phyloP scores from a whole-genome alignment of 2,888 invertebrate species.

The Phaonia tiefii region DNA sequence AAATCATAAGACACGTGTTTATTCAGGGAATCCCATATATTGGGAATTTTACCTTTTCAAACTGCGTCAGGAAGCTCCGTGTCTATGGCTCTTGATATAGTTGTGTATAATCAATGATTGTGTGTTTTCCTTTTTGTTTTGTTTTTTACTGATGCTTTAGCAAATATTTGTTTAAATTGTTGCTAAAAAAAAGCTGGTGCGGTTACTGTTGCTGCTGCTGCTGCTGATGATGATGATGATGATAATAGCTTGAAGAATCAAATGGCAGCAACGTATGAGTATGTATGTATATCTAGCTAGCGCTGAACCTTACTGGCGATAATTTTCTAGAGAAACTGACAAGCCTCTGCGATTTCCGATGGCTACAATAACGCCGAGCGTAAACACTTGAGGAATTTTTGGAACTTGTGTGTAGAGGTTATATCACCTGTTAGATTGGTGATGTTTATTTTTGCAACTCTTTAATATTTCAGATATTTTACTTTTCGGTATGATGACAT shows the following conservation, averaged over 20 bases:
- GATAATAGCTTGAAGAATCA: slow-evolving; percentile 12
- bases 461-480: too few species aligned
- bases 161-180: slow-evolving; percentile 20
- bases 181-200: not conserved
- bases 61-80: not conserved
- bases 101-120: slow-evolving; percentile 12
- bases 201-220: not conserved
- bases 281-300: too few species aligned
- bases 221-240: slow-evolving; percentile 8
- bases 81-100: not conserved
- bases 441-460: too few species aligned
- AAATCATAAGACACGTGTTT: too few species aligned
- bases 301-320: not conserved
- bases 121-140: not conserved
- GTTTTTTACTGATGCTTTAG: not conserved
- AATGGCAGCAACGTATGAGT: too few species aligned
- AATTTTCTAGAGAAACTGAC: not conserved
- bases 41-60: not conserved
- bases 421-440: too few species aligned
- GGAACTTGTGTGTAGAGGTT: too few species aligned
- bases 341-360: not conserved
- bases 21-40: not conserved
- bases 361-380: not conserved
- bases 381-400: too few species aligned
- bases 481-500: too few species aligned